Evolutionary conservation across 2,888 invertebrate species (phyloP).

Genomic region (Drosophila stalkeri): DNA sequence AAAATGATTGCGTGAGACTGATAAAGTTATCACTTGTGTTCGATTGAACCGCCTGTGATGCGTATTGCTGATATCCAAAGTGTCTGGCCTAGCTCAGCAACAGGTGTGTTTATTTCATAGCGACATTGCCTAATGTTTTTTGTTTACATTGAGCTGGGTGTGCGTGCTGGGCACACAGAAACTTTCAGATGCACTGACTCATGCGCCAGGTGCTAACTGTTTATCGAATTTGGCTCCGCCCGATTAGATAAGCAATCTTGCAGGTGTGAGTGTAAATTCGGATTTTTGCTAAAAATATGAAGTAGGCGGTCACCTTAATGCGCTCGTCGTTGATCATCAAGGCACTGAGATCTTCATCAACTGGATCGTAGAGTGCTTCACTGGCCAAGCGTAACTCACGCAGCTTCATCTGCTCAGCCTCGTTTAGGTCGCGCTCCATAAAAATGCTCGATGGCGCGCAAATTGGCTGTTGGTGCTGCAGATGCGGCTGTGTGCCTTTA

Average conservation of each 20-base stretch:
- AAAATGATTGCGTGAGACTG: conserved; percentile 40
- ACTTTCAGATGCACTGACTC: conserved; percentile 55
- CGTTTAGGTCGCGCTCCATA: conserved; percentile 87
- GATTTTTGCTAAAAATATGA: conserved; percentile 26
- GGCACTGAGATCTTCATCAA: conserved; percentile 92
- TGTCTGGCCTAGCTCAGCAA: conserved; percentile 29
- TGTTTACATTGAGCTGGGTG: conserved; percentile 70
- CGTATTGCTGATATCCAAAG: conserved; percentile 19
- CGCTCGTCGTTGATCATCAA: conserved; percentile 89
- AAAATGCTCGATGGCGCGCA: conserved; percentile 74
- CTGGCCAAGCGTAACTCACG: conserved; percentile 94
- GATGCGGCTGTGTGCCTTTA: conserved; percentile 47
- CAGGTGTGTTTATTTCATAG: conserved; percentile 53
- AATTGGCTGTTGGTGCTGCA: conserved; percentile 65
- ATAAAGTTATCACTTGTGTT: conserved; percentile 56
- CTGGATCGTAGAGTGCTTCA: conserved; percentile 92
- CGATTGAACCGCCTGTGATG: conserved; percentile 10
- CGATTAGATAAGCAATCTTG: conserved; percentile 67
- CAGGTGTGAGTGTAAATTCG: conserved; percentile 42
- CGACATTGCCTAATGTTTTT: conserved; percentile 42
- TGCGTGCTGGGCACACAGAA: conserved; percentile 70
- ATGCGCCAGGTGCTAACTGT: conserved; percentile 71
- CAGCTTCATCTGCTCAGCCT: conserved; percentile 93
- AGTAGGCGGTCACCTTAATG: conserved; percentile 86
- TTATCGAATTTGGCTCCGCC: conserved; percentile 49